Evolutionary conservation across 2,797 vertebrate species (phyloP).

Genomic region (Arctocebus calabarensis): DNA sequence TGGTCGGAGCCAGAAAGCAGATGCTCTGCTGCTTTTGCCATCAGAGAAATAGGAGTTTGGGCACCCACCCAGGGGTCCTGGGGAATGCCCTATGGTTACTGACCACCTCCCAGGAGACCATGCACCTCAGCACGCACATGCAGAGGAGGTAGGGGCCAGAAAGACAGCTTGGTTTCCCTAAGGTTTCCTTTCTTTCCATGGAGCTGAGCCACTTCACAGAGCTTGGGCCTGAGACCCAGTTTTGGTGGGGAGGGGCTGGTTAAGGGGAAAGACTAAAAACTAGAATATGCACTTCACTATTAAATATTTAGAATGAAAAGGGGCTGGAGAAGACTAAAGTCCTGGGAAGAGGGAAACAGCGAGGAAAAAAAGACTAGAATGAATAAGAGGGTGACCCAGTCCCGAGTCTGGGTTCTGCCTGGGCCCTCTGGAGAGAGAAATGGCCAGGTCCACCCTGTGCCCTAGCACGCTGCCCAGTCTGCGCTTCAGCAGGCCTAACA

Average conservation of each 20-base stretch:
- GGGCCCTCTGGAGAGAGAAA: neutral
- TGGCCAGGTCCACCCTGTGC: neutral
- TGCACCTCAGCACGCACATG: neutral
- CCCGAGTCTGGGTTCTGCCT: neutral
- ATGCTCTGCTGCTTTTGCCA: neutral
- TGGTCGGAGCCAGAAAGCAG: neutral
- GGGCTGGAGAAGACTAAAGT: neutral
- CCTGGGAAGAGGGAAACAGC: neutral
- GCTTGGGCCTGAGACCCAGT: neutral
- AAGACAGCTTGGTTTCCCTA: neutral
- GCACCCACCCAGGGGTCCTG: neutral
- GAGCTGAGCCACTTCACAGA: slow-evolving; percentile 12
- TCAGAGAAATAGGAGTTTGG: neutral
- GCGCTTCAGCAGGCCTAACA: neutral
- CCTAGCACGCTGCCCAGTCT: neutral
- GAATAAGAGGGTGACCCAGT: neutral
- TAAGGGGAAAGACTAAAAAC: slow-evolving; percentile 33
- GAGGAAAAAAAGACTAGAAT: neutral
- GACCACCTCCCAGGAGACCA: neutral
- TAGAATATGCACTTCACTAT: neutral
- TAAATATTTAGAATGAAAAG: neutral
- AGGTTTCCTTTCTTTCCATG: accelerated
- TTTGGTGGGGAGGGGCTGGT: neutral
- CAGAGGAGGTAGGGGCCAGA: neutral
- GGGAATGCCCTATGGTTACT: neutral